Evolutionary conservation across 2,797 vertebrate genomes (phyloP).

Genomic region (Sparidentex hasta): DNA sequence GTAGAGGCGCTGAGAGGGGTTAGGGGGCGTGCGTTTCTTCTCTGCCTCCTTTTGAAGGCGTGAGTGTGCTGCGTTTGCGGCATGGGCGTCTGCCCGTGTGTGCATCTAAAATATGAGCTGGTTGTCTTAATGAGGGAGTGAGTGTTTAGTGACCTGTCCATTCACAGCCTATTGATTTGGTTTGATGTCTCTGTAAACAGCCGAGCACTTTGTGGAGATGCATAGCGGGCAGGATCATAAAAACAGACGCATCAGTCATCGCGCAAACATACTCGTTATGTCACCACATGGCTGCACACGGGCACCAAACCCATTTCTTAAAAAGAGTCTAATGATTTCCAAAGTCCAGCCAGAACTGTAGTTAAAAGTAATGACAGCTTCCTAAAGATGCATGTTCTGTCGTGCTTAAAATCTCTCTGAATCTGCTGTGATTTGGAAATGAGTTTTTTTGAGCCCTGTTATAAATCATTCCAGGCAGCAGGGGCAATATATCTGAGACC

Average conservation of each 20-base stretch:
- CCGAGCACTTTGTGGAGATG: conserved; percentile 65
- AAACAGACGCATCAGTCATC: conserved; percentile 61
- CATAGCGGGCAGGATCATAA: conserved; percentile 59
- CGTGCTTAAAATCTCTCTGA: conserved; percentile 21
- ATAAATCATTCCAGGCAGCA: conserved; percentile 12
- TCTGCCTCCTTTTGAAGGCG: conserved; percentile 25
- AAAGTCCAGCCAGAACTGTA: conserved; percentile 44
- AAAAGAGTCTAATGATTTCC: conserved; percentile 55
- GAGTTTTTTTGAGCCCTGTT: conserved; percentile 27
- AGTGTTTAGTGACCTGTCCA: conserved; percentile 78
- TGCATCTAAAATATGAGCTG: conserved; percentile 62
- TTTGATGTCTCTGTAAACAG: conserved; percentile 73
- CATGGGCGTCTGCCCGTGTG: conserved; percentile 35
- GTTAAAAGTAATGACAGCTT: conserved; percentile 55
- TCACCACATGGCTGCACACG: conserved; percentile 60
- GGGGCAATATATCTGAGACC: conserved; percentile 10
- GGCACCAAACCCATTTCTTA: conserved; percentile 60
- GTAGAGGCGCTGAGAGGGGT: conserved; percentile 21
- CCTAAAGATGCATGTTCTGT: conserved; percentile 40
- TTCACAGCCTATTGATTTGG: conserved; percentile 78
- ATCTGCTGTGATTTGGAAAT: conserved; percentile 17
- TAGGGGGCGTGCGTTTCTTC: conserved; percentile 4
- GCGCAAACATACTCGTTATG: conserved; percentile 63
- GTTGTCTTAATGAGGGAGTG: conserved; percentile 70
- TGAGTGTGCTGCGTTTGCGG: conserved; percentile 19